Conservation (phyloP, 2,113 vertebrate species). For the Fulmarus glacialis region DNA sequence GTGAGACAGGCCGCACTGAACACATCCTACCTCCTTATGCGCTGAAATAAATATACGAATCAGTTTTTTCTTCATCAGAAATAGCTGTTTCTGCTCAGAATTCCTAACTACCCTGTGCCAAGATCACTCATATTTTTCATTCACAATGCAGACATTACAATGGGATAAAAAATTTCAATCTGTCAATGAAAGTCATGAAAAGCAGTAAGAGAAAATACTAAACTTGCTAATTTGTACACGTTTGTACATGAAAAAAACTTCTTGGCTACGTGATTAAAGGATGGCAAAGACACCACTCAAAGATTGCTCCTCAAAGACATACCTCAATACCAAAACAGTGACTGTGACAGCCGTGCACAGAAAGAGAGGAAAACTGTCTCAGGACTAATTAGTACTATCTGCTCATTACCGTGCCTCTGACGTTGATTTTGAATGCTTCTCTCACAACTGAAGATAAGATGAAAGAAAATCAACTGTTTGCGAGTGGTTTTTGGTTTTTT, state of each 20-base stretch:
- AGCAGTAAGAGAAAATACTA: not conserved
- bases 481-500: not conserved
- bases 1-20: too few species aligned
- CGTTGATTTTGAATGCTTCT: not conserved
- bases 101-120: not conserved
- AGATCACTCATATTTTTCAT: not conserved
- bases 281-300: not conserved
- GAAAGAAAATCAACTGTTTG: not conserved
- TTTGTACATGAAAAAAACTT: not conserved
- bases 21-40: not conserved
- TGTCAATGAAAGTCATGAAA: not conserved
- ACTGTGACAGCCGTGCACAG: rapidly evolving
- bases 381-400: not conserved
- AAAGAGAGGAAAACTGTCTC: not conserved
- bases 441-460: not conserved
- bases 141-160: not conserved
- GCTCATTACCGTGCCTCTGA: not conserved
- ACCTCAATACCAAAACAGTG: not conserved
- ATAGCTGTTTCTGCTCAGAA: not conserved
- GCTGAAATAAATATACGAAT: not conserved
- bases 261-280: not conserved
- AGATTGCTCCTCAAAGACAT: not conserved
- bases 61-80: not conserved
- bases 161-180: not conserved
- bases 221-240: not conserved